phyloP scores from a whole-genome alignment of 2,888 invertebrate species.

The Plemyria rubiginata region DNA sequence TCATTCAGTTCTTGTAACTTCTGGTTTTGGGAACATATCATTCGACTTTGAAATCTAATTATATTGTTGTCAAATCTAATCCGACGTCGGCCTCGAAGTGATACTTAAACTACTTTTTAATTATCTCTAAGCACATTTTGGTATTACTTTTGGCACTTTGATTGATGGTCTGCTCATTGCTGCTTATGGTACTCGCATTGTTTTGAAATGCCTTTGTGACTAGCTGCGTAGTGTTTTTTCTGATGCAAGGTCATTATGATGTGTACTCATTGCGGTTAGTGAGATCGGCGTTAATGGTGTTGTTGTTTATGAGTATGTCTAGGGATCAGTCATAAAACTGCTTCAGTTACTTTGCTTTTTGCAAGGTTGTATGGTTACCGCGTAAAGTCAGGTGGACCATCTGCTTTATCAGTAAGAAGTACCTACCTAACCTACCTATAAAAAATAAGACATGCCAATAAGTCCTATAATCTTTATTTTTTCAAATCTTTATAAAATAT shows the following conservation, averaged over 20 bases:
- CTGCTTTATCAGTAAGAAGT: too few species aligned
- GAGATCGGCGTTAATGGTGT: not conserved
- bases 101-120: constrained; percentile 68
- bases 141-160: constrained; percentile 52
- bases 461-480: too few species aligned
- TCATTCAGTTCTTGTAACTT: too few species aligned
- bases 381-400: too few species aligned
- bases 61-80: constrained; percentile 22
- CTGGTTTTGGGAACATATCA: not conserved
- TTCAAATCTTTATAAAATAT: too few species aligned
- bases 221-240: constrained; percentile 8
- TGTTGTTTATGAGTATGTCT: not conserved
- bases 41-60: constrained; percentile 1
- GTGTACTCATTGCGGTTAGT: not conserved
- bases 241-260: constrained; percentile 12
- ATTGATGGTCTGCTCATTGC: constrained; percentile 59
- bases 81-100: constrained; percentile 44
- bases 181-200: constrained; percentile 22
- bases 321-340: too few species aligned
- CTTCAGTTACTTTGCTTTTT: too few species aligned
- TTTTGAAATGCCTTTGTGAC: constrained; percentile 27
- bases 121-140: constrained; percentile 49
- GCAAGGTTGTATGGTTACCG: too few species aligned
- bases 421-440: too few species aligned
- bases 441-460: too few species aligned